Percentiles rank a stretch among this genome's conserved stretches.
Conservation (phyloP, 2,113 vertebrate genomes). For the Tragelaphus imberbis region DNA sequence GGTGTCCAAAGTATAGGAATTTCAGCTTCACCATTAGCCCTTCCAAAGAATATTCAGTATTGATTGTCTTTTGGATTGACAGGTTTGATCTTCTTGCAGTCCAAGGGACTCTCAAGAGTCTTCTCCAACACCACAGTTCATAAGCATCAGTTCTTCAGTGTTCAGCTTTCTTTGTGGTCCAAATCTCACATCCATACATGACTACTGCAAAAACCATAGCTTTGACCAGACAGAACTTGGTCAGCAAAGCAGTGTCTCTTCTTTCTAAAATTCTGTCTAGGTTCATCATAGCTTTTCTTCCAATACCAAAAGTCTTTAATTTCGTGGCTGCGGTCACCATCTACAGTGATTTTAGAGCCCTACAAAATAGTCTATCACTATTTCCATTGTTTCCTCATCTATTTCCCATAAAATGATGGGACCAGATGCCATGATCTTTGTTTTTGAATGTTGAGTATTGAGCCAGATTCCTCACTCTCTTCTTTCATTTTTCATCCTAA, state of each 20-base stretch:
- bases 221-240: neutral
- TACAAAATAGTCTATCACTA: neutral
- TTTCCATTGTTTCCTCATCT: neutral
- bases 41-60: neutral
- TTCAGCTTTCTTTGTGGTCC: neutral
- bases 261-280: neutral
- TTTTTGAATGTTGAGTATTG: neutral
- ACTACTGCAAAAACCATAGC: neutral
- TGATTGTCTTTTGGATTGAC: neutral
- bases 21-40: neutral
- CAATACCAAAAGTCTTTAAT: neutral
- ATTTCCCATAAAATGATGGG: neutral
- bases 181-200: neutral
- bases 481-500: neutral
- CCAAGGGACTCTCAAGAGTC: neutral
- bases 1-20: neutral
- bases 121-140: neutral
- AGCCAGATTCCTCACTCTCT: neutral
- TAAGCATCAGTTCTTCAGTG: neutral
- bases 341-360: neutral
- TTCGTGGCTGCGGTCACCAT: neutral
- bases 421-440: neutral
- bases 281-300: neutral
- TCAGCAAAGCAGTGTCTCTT: neutral
- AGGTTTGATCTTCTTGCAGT: neutral